Percentiles rank a stretch among this genome's conserved stretches.
These are phyloP conservation scores for Dermatemys mawii DNA, from an alignment of 2,113 vertebrate genomes.

Conservation along the genomic window DNA sequence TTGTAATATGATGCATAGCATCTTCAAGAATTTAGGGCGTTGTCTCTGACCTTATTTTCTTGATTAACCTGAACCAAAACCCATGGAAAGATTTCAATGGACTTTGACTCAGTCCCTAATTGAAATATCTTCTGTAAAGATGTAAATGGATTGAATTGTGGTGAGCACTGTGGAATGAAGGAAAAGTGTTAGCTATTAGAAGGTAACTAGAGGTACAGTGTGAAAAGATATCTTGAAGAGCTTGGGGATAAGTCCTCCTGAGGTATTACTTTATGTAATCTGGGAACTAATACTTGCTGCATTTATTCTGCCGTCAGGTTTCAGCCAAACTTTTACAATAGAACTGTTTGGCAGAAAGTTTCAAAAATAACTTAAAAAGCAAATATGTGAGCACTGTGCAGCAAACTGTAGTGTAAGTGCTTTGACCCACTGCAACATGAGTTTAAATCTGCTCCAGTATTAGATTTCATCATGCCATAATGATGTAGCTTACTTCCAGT, in stretches of 20 bases:
- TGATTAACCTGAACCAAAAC: constrained; percentile 21
- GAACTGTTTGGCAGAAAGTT: neutral
- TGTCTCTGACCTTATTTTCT: constrained; percentile 8
- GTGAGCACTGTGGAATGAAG: neutral
- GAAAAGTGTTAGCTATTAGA: neutral
- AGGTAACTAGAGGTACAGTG: neutral
- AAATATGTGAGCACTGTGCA: neutral
- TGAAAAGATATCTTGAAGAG: neutral
- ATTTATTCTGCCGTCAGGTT: neutral
- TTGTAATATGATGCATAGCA: neutral
- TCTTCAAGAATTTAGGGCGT: neutral
- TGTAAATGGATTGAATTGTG: neutral
- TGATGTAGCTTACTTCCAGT: neutral
- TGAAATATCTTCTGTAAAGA: neutral
- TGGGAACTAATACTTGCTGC: neutral
- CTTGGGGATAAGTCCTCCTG: neutral
- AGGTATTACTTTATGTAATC: neutral
- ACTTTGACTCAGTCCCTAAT: neutral
- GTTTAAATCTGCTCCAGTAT: constrained; percentile 29
- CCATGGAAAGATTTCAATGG: neutral
- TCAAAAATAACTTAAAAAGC: constrained; percentile 16
- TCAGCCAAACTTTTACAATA: neutral
- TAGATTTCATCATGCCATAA: neutral
- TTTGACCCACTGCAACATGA: neutral
- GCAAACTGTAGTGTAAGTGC: neutral